Percentiles rank a stretch among this genome's conserved stretches.
These are phyloP conservation scores for Dipodomys stephensi DNA, from an alignment of 2,113 vertebrate genomes.

Conservation along the genomic window DNA sequence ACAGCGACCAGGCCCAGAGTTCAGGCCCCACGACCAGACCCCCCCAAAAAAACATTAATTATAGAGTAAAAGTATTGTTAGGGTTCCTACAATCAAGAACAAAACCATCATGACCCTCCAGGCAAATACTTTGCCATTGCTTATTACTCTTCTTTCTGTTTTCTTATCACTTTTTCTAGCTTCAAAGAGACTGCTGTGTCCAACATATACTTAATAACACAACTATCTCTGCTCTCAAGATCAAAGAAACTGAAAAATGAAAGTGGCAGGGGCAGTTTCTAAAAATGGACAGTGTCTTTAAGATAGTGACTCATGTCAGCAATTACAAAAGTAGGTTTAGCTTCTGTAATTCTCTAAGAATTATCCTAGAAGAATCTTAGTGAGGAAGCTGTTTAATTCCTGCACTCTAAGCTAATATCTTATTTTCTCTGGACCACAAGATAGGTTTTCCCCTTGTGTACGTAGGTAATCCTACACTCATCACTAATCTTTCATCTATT, in stretches of 20 bases:
- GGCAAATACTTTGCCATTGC: not conserved
- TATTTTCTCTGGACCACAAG: not conserved
- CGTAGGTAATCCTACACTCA: not conserved
- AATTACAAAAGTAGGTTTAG: conserved; percentile 1
- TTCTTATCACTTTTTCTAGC: not conserved
- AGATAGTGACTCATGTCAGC: not conserved
- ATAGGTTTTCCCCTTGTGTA: not conserved
- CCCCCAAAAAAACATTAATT: too few relatives aligned
- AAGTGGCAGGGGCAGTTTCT: not conserved
- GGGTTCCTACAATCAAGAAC: not conserved
- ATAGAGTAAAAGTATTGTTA: not conserved
- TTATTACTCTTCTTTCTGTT: not conserved
- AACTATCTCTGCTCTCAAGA: not conserved
- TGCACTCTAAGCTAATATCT: not conserved
- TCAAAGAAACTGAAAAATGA: not conserved
- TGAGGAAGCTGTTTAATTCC: not conserved
- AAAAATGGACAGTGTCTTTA: not conserved
- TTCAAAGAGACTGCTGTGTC: not conserved
- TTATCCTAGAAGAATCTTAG: not conserved
- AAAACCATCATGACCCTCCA: not conserved
- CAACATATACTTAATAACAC: not conserved
- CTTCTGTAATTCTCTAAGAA: not conserved
- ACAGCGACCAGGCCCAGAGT: too few relatives aligned
- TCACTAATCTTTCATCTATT: conserved; percentile 6
- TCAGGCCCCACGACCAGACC: too few relatives aligned